These are phyloP conservation scores for Mormyrus hasselquistii DNA, from an alignment of 2,797 vertebrate genomes.

Conservation along the genomic window DNA sequence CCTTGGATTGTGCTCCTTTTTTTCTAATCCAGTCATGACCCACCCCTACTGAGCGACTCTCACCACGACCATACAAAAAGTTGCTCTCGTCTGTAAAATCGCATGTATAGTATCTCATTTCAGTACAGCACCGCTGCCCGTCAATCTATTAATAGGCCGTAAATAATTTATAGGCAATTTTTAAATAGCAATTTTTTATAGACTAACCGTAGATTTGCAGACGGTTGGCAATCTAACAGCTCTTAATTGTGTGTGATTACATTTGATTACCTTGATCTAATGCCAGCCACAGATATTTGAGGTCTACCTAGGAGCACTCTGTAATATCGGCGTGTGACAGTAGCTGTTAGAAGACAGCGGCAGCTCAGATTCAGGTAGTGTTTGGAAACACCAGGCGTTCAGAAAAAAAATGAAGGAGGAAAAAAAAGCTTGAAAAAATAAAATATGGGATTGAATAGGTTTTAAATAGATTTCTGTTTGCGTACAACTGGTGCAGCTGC, in stretches of 20 bases:
- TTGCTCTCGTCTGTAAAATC: neutral
- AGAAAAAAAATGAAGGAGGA: neutral
- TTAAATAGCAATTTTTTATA: neutral
- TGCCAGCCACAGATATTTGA: neutral
- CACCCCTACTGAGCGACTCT: constrained; percentile 4
- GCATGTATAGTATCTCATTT: neutral
- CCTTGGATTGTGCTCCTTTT: neutral
- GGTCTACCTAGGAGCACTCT: neutral
- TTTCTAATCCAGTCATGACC: neutral
- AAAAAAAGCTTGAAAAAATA: neutral
- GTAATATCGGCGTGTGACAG: neutral
- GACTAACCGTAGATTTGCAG: neutral
- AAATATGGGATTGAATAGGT: neutral
- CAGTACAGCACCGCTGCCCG: neutral
- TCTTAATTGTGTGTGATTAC: constrained; percentile 2
- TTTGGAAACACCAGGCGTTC: neutral
- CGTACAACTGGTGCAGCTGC: neutral
- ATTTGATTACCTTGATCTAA: constrained; percentile 13
- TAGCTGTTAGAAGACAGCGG: neutral
- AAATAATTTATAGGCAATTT: constrained; percentile 3
- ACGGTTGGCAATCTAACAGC: constrained; percentile 7
- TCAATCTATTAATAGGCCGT: neutral
- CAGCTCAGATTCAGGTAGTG: neutral
- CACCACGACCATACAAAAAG: neutral
- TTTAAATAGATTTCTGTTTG: neutral